Percentiles rank a stretch among this genome's conserved stretches.
Conservation (phyloP, 1,140 invertebrate genomes). For the Dryas iulia region DNA sequence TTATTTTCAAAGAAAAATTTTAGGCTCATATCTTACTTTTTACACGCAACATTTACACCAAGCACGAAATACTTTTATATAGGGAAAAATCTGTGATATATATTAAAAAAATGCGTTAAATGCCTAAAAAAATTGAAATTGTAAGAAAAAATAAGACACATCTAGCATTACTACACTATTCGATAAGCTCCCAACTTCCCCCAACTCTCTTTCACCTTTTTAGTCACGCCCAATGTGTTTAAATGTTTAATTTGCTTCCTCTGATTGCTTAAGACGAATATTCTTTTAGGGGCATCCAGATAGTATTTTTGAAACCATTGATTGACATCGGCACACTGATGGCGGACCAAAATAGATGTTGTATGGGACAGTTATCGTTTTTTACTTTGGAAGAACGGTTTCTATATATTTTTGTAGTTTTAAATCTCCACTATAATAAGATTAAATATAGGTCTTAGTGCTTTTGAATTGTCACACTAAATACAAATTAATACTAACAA, state of each 20-base stretch:
- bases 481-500: too few relatives aligned
- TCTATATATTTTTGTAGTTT: not conserved
- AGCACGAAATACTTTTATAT: too few relatives aligned
- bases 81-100: too few relatives aligned
- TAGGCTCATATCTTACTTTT: too few relatives aligned
- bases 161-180: not conserved
- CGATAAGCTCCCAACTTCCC: conserved; percentile 25
- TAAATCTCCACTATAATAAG: too few relatives aligned
- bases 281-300: conserved; percentile 44
- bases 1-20: too few relatives aligned
- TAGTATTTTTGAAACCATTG: conserved; percentile 34
- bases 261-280: conserved; percentile 62
- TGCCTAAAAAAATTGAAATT: too few relatives aligned
- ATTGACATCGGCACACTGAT: conserved; percentile 56
- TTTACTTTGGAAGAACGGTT: not conserved
- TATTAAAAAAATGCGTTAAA: too few relatives aligned
- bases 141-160: not conserved
- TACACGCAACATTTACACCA: too few relatives aligned
- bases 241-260: conserved; percentile 76
- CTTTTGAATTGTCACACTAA: too few relatives aligned
- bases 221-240: conserved; percentile 73
- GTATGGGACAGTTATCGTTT: conserved; percentile 1
- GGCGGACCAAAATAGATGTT: conserved; percentile 7
- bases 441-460: too few relatives aligned
- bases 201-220: conserved; percentile 57